A percentile compares a stretch with the other conserved stretches of the same genome.
These are phyloP conservation scores for Muscidifurax raptorellus DNA, from an alignment of 1,140 invertebrate genomes.

Conservation along the genomic window DNA sequence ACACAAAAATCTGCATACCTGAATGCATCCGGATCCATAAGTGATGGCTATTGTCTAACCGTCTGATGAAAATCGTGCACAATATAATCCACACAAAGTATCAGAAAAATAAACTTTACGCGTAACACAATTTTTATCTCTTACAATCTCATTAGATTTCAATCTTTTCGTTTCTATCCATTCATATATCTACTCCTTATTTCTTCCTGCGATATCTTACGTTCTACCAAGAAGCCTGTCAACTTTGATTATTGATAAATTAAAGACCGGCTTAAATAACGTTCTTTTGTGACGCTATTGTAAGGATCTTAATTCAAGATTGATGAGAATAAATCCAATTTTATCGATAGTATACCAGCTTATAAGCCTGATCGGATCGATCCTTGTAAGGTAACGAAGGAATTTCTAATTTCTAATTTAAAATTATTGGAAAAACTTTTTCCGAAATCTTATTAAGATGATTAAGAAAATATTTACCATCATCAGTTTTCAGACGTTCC, in stretches of 20 bases:
- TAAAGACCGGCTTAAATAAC: no score
- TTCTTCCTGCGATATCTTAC: constrained; percentile 54
- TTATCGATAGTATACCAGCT: background rate
- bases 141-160: constrained; percentile 36
- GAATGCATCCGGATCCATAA: constrained; percentile 62
- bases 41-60: constrained; percentile 54
- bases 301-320: no score
- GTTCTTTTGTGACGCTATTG: no score
- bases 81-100: constrained; percentile 59
- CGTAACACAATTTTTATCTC: constrained; percentile 47
- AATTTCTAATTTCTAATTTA: background rate
- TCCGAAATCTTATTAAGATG: background rate
- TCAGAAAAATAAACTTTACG: constrained; percentile 58
- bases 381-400: no score
- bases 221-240: constrained; percentile 53
- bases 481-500: background rate
- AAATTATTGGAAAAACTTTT: background rate
- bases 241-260: constrained; percentile 22
- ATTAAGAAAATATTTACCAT: background rate
- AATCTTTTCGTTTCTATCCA: constrained; percentile 55
- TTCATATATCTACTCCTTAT: constrained; percentile 50
- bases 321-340: no score
- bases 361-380: background rate
- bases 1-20: constrained; percentile 50
- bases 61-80: constrained; percentile 56